Base-by-base conservation (phyloP, 92 coral and sea anemone species). In the Epizoanthus scotinus region DNA sequence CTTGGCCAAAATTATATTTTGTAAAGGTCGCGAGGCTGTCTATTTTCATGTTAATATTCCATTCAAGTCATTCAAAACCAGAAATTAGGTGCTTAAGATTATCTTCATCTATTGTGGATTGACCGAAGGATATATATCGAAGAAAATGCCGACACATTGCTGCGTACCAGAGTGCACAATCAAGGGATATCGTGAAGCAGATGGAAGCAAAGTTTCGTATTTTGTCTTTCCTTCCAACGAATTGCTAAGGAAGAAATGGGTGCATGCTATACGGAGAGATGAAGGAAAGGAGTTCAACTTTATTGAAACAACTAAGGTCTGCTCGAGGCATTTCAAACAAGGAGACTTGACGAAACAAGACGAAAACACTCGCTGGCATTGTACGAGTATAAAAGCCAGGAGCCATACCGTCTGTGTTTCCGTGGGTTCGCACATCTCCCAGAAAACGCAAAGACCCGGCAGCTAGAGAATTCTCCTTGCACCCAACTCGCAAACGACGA, bases 151-250 rank as follows among this genome's bases (percentile, higher is more conserved):
- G 24, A 56, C 47, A 19, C 68, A 77, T 22, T 77, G 82, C 26
- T 77, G 82, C 31, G 77, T 84, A 12, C 87, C 87, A 20, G 60
- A 28, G 13, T 75, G 87, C 77, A 84, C 87, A 2, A 84, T 21
- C 19, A 74, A 53, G 55, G 83, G 83, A 26, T 84, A 63, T 47
- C 77, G 28, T 17, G 83, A 84, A 15, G 80, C 53, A 28, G 54
- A 74, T 22, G 83, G 83, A 12, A 25, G 28, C n/a, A 84, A 84
- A 54, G 8, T 42, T 42, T 42, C 49, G 49, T 42, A 42, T 42
- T 42, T 42, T 42, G 8, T 42, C 49, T 42, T 42, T 42, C 49
- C 49, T 42, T 42, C 49, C 49, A 10, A 42, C 8, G 7, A 42
- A 42, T 27, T 84, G 15, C n/a, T 61, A 34, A 73, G 42, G 73